phyloP scores from a whole-genome alignment of 2,888 invertebrate species.

The Monochamus alternatus region DNA sequence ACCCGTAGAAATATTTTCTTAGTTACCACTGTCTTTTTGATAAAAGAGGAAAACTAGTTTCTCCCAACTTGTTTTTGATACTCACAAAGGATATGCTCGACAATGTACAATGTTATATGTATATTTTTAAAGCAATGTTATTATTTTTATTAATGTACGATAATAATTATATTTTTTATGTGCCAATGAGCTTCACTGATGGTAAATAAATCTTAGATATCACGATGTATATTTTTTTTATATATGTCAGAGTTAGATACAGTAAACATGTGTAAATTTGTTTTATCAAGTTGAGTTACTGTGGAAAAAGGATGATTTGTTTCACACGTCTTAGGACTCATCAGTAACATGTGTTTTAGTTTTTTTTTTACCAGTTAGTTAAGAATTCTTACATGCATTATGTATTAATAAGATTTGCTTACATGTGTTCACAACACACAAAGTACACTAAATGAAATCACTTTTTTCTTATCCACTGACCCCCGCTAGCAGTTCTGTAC shows the following conservation, averaged over 20 bases:
- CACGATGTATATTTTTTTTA: slow-evolving; percentile 35
- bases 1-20: slow-evolving; percentile 39
- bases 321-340: neutral
- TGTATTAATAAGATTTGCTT: slow-evolving; percentile 19
- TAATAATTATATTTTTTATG: slow-evolving; percentile 49
- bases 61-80: slow-evolving; percentile 34
- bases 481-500: slow-evolving; percentile 8
- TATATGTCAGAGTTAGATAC: slow-evolving; percentile 26
- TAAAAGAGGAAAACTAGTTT: slow-evolving; percentile 23
- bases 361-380: neutral
- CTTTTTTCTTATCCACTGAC: slow-evolving; percentile 4
- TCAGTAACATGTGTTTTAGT: neutral
- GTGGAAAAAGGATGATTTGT: neutral
- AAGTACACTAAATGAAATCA: neutral
- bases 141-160: slow-evolving; percentile 33
- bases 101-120: slow-evolving; percentile 43
- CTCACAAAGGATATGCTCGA: slow-evolving; percentile 42
- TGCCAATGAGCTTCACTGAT: slow-evolving; percentile 54
- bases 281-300: neutral
- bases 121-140: slow-evolving; percentile 43
- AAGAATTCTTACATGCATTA: neutral
- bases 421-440: neutral
- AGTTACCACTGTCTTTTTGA: slow-evolving; percentile 41
- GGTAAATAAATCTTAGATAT: slow-evolving; percentile 32
- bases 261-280: neutral